Base-by-base conservation (phyloP, 2,888 invertebrate genomes). In the Brachyptera putata region DNA sequence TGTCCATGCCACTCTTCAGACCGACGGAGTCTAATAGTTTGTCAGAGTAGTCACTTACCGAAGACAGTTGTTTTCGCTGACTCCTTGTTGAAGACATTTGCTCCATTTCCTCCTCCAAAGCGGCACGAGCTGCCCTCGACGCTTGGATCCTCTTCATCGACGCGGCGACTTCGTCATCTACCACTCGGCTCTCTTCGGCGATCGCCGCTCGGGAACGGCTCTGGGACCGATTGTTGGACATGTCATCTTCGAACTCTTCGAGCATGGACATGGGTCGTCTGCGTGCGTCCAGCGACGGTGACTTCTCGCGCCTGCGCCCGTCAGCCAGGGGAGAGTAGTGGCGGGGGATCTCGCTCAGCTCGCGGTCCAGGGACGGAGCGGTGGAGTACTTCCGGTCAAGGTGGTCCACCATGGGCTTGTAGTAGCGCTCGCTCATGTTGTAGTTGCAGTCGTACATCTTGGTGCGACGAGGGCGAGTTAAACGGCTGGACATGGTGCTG, bases 391-490 rank as follows among this genome's bases (percentile, higher is more conserved):
- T 89, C 66, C 85, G 82, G 72, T 90, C 89, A 66, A 90, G 75
- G 61, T 85, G 81, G 72, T 89, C 88, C 49, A 90, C 76, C 66
- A 89, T 85, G 11, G 88, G 84, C 67, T 84, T 85, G 79, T 91
- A 91, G 73, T 89, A 89, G 69, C 86, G 87, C 75, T 91, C 87
- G 59, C 90, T 90, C 72, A 88, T 86, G 76, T 87, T 85, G 77
- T 89, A 91, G 75, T 91, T 91, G 74, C 88, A 88, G 71, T 91
- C 89, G 73, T 92, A 91, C 70, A 91, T 86, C 74, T 86, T 86
- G 25, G 91, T 91, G 30, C 70, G 68, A 69, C 90, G 82, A 66
- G 87, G 86, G 73, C 87, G 78, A 70, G 75, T 76, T 57, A 65
- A 61, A 9, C 60, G 63, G 34, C 57, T 49, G 4, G 58, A 25